phyloP scores from a whole-genome alignment of 2,113 vertebrate genomes.

The Channa argus region DNA sequence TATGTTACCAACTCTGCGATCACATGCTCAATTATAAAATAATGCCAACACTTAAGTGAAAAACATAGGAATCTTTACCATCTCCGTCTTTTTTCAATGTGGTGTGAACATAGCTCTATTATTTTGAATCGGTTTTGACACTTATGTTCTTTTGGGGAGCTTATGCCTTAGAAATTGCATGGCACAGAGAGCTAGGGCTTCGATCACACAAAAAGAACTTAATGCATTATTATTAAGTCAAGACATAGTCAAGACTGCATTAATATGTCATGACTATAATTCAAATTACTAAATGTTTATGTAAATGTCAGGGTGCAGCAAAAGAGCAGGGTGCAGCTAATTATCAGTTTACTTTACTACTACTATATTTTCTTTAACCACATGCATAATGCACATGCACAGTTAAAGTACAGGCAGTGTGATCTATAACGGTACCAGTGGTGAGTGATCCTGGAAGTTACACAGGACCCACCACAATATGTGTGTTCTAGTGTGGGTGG shows the following conservation, averaged over 20 bases:
- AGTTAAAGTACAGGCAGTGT: background rate
- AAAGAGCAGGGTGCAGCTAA: background rate
- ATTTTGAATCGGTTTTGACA: no score
- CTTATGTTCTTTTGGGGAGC: conserved; percentile 1
- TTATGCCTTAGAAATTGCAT: conserved; percentile 38
- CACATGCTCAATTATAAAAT: no score
- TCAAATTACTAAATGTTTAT: background rate
- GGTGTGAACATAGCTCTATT: background rate
- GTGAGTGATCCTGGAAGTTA: background rate
- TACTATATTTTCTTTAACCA: no score
- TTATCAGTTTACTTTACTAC: background rate
- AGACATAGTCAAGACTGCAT: background rate
- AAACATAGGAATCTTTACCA: background rate
- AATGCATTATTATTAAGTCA: conserved; percentile 23
- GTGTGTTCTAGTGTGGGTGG: background rate
- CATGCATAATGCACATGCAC: background rate
- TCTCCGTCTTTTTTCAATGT: background rate
- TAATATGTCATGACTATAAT: background rate
- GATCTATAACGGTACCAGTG: background rate
- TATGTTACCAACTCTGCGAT: no score
- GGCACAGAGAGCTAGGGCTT: conserved; percentile 37
- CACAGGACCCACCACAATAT: background rate
- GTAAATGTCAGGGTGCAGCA: background rate
- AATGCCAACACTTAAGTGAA: no score
- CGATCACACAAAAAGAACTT: conserved; percentile 38